Evolutionary conservation across 2,797 vertebrate genomes (phyloP).

Genomic region (Limnodromus scolopaceus): DNA sequence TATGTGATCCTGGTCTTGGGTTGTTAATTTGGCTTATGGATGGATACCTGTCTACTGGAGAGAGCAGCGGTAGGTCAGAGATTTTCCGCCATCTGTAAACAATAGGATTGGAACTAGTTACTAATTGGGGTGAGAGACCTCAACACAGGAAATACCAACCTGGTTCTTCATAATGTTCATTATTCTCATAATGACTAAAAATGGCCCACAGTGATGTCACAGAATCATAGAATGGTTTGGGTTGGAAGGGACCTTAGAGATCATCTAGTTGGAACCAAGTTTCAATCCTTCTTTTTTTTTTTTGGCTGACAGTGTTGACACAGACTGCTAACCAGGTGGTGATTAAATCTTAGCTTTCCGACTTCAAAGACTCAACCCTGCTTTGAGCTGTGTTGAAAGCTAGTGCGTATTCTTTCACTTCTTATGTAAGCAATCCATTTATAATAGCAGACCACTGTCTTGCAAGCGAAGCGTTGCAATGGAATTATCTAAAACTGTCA

Average conservation of each 20-base stretch:
- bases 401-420: not conserved
- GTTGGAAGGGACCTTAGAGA: no score
- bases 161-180: not conserved
- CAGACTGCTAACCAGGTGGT: not conserved
- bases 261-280: not conserved
- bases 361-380: not conserved
- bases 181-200: not conserved
- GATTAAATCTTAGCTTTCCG: not conserved
- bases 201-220: not conserved
- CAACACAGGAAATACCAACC: not conserved
- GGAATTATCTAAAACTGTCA: constrained; percentile 18
- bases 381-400: not conserved
- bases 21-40: not conserved
- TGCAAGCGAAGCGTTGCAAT: not conserved
- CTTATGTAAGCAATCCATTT: constrained; percentile 16
- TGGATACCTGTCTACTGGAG: not conserved
- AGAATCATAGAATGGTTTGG: no score
- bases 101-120: not conserved
- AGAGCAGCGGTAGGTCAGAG: not conserved
- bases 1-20: rapidly evolving
- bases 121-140: not conserved
- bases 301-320: not conserved
- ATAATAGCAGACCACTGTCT: constrained; percentile 10
- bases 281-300: not conserved
- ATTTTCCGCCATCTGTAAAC: not conserved